Percentiles rank a stretch among this genome's conserved stretches.
Evolutionary conservation across 1,140 invertebrate genomes (phyloP).

Genomic region (Bombus terrestris): DNA sequence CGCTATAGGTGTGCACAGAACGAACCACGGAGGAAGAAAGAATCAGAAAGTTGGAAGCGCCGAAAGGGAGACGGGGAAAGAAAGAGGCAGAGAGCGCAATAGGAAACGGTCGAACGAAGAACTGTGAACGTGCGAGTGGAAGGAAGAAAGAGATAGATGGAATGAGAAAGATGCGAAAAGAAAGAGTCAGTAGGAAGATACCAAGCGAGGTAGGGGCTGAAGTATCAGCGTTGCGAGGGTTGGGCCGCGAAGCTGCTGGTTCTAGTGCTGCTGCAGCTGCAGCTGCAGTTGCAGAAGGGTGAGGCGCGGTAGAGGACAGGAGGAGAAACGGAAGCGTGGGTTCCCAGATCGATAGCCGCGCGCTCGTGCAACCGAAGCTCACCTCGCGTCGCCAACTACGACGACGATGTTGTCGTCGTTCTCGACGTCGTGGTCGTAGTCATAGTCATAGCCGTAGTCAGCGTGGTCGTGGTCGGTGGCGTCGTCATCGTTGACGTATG

Average conservation of each 20-base stretch:
- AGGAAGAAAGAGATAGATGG: not conserved
- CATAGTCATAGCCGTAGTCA: not conserved
- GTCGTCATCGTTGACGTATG: slow-evolving; percentile 35
- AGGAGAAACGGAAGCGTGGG: slow-evolving; percentile 71
- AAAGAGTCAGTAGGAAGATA: slow-evolving; percentile 16
- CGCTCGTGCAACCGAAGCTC: slow-evolving; percentile 70
- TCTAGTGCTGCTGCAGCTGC: slow-evolving; percentile 51
- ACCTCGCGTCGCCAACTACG: slow-evolving; percentile 60
- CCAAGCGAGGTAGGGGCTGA: slow-evolving; percentile 27
- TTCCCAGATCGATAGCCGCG: slow-evolving; percentile 74
- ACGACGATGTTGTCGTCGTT: slow-evolving; percentile 35
- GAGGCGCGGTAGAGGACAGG: slow-evolving; percentile 48
- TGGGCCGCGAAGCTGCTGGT: slow-evolving; percentile 45
- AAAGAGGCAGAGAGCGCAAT: not conserved
- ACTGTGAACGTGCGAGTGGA: not conserved
- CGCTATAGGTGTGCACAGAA: slow-evolving; percentile 1
- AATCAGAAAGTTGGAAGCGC: slow-evolving; percentile 16
- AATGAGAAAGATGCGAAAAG: not conserved
- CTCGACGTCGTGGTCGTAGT: not conserved
- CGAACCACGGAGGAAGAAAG: slow-evolving; percentile 4
- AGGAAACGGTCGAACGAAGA: not conserved
- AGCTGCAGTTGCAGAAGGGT: slow-evolving; percentile 64
- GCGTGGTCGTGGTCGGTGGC: slow-evolving; percentile 7
- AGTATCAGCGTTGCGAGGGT: slow-evolving; percentile 41
- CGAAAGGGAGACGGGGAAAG: not conserved